phyloP scores from a whole-genome alignment of 2,113 vertebrate genomes.

The Hirundichthys speculiger region DNA sequence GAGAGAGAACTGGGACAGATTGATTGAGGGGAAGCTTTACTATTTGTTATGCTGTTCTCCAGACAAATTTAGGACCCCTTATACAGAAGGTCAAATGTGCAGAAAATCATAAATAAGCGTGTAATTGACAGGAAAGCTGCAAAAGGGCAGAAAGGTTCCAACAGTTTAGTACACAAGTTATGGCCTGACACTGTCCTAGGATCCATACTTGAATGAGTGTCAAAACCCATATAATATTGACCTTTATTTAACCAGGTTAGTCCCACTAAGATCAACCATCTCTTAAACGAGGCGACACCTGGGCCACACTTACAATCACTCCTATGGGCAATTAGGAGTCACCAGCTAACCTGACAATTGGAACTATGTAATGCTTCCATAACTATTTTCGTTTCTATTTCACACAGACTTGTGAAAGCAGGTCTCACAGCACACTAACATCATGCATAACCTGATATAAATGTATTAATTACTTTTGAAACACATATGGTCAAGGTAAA shows the following conservation, averaged over 20 bases:
- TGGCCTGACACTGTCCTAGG: constrained; percentile 30
- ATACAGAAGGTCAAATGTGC: constrained; percentile 75
- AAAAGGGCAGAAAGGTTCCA: constrained; percentile 48
- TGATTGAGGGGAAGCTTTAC: constrained; percentile 53
- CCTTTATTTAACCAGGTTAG: too few relatives aligned
- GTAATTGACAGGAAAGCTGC: constrained; percentile 66
- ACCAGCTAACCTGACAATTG: too few relatives aligned
- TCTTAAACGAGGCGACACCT: too few relatives aligned
- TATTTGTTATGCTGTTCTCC: constrained; percentile 68
- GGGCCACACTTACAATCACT: too few relatives aligned
- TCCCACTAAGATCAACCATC: too few relatives aligned
- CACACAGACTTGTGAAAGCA: background rate
- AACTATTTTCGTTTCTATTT: constrained; percentile 17
- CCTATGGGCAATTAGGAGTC: too few relatives aligned
- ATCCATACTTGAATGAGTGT: constrained; percentile 32
- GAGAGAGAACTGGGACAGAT: constrained; percentile 45
- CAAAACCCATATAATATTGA: constrained; percentile 40
- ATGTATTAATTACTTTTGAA: too few relatives aligned
- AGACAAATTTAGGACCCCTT: constrained; percentile 71
- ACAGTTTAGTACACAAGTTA: constrained; percentile 55
- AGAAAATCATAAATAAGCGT: constrained; percentile 78
- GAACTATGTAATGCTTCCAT: constrained; percentile 44
- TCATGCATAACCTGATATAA: background rate
- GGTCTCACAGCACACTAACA: background rate
- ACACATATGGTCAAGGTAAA: too few relatives aligned